A percentile compares a stretch with the other conserved stretches of the same genome.
phyloP scores from a whole-genome alignment of 2,113 vertebrate species.

The Cinclus mexicanus region DNA sequence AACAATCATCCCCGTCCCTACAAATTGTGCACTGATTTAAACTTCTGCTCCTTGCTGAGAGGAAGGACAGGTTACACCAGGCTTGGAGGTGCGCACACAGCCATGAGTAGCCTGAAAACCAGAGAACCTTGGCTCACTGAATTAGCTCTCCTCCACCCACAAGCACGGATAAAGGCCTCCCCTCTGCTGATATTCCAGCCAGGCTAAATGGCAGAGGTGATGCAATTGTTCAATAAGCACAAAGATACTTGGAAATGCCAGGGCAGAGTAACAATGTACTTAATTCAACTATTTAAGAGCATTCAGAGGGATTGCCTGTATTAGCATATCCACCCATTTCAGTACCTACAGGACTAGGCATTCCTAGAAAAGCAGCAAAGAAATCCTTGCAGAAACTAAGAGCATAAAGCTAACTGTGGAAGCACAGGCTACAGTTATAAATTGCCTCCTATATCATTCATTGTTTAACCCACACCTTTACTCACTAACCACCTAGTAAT shows the following conservation, averaged over 20 bases:
- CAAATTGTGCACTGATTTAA: accelerated
- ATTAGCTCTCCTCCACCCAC: neutral
- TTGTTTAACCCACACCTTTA: neutral
- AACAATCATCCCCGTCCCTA: neutral
- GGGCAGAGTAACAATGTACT: neutral
- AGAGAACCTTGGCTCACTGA: neutral
- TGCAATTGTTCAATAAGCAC: accelerated
- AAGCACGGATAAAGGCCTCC: accelerated
- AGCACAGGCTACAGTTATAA: neutral
- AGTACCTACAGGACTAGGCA: neutral
- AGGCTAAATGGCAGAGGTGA: neutral
- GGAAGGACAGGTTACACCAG: neutral
- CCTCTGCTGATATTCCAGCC: neutral
- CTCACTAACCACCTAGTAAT: neutral
- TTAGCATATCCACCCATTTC: neutral
- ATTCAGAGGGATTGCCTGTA: accelerated
- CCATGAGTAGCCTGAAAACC: neutral
- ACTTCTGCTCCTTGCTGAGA: neutral
- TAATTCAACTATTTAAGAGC: neutral
- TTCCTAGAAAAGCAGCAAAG: neutral
- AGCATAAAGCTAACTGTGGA: neutral
- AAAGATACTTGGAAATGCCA: neutral
- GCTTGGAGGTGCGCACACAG: neutral
- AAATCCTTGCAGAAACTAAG: neutral
- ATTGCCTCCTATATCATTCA: neutral